Conservation (phyloP, 2,888 invertebrate genomes). For the Macrophya alboannulata region DNA sequence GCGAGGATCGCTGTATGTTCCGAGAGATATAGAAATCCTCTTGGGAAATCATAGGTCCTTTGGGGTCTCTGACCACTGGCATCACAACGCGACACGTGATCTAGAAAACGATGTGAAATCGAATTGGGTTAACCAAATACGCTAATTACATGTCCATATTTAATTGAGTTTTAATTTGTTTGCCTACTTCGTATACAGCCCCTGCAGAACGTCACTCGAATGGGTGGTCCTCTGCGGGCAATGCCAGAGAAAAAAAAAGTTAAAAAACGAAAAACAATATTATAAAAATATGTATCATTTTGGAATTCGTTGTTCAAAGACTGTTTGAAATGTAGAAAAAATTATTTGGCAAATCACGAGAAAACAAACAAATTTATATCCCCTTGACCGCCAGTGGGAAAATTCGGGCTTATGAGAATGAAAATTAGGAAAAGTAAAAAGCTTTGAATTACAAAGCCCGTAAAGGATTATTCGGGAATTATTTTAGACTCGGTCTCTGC, state of each 20-base stretch:
- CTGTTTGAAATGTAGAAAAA: background rate
- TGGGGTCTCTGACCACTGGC: conserved; percentile 15
- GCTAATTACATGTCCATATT: conserved; percentile 10
- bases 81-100: background rate
- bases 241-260: background rate
- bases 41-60: conserved; percentile 36
- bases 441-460: background rate
- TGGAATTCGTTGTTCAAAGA: background rate
- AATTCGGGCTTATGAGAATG: background rate
- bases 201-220: background rate
- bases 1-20: background rate
- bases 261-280: background rate
- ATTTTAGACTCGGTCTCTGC: background rate
- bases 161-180: conserved; percentile 15
- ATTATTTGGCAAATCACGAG: conserved; percentile 7
- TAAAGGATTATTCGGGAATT: background rate
- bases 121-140: conserved; percentile 1
- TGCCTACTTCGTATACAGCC: background rate
- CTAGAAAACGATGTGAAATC: conserved; percentile 24
- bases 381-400: background rate
- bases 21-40: conserved; percentile 22
- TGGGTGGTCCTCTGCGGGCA: background rate
- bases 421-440: background rate
- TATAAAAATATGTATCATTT: background rate
- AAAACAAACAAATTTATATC: background rate